Percentiles rank a stretch among this genome's conserved stretches.
phyloP scores from a whole-genome alignment of 2,113 vertebrate species.

The Oreotrochilus melanogaster region DNA sequence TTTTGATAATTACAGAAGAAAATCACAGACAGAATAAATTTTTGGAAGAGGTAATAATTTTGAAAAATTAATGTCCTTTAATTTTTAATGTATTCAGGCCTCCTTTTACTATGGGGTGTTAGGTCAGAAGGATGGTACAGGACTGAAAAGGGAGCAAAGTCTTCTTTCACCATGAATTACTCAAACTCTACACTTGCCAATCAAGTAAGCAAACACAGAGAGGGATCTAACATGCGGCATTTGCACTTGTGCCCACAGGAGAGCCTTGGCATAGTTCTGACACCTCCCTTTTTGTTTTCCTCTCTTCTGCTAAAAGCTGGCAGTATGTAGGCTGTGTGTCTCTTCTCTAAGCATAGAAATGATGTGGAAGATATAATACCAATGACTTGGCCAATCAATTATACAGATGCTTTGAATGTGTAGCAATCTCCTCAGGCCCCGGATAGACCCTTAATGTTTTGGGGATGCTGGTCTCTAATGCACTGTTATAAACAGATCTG shows the following conservation, averaged over 20 bases:
- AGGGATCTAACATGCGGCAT: not conserved
- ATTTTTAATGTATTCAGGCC: not conserved
- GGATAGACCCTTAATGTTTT: not conserved
- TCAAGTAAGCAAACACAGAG: not conserved
- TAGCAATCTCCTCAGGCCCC: not conserved
- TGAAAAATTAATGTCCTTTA: not conserved
- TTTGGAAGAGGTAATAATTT: not conserved
- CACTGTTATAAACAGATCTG: not conserved
- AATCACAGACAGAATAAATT: not conserved
- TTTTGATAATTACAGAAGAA: not conserved
- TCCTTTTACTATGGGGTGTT: not conserved
- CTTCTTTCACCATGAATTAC: not conserved
- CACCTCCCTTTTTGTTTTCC: not conserved
- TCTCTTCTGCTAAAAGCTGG: not conserved
- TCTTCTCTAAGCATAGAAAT: not conserved
- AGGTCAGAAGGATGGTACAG: not conserved
- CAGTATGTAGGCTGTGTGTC: fast-evolving
- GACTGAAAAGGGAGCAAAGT: not conserved
- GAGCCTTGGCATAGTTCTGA: not conserved
- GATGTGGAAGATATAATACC: fast-evolving
- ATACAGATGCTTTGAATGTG: not conserved
- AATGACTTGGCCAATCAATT: not conserved
- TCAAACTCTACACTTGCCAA: not conserved
- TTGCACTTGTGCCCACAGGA: not conserved
- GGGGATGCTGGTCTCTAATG: not conserved